Base-by-base conservation (phyloP, 37 sponge, comb jelly and placozoan species). In the Agelas oroides region DNA sequence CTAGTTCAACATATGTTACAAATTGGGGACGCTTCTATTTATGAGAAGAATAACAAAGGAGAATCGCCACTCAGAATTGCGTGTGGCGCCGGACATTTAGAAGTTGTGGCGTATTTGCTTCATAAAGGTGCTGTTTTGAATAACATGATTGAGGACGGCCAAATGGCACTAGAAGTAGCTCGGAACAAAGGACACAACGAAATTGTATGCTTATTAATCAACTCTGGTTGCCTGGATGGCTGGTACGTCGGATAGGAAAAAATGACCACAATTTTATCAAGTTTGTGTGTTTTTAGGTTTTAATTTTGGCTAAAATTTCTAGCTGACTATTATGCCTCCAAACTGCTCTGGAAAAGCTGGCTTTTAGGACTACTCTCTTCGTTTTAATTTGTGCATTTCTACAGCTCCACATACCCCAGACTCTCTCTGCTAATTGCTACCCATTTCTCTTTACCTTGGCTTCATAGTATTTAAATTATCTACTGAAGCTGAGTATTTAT, bases 71-170 rank as follows among this genome's bases (percentile, higher is more conserved):
- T 93, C 16, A 82, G 35, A 36, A 75, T 93, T 25, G 87, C 87
- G 27, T 89, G 90, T 55, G n/a, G 46, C 6, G 74, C 70, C 2
- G 92, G 92, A 53, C 90, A 92, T 59, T 25, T 79, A 0, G 92
- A 92, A 23, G 81, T 92, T 5, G 92, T 92, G 32, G 89, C 82
- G 33, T 83, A 86, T 60, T 65, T 95, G 66, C 67, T 95, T 11
- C 71, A 92, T 60, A 92, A 89, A 38, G 92, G 90, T 53, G 92
- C 90, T 16, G 89, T 89, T 12, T 75, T 92, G 65, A 88, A 91
- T 78, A 84, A 89, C 36, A 92, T 87, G 80, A 53, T 76, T 0
- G 90, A 82, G 53, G 94, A 93, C 1, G 83, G 85, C 8, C 75
- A 79, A 30, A 78, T 53, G 0, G 86, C 88, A 0, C 34, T 93